A percentile compares a stretch with the other conserved stretches of the same genome.
Conservation (phyloP, 2,797 vertebrate species). For the Iguana delicatissima region DNA sequence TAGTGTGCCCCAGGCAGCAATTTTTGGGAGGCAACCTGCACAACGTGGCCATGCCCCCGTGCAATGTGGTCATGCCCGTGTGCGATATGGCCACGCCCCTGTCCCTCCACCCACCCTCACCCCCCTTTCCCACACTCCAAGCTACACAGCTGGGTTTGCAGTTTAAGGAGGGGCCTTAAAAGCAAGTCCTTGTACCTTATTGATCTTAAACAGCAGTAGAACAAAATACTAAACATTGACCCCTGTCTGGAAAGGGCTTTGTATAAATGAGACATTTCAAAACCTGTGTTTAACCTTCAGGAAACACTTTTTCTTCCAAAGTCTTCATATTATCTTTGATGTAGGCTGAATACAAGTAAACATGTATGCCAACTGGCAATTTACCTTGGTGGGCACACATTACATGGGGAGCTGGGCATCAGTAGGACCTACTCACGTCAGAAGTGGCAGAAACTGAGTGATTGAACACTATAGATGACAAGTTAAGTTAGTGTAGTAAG, state of each 20-base stretch:
- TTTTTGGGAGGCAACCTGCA: too few species aligned
- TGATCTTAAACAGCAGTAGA: background rate
- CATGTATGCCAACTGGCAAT: background rate
- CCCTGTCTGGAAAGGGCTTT: background rate
- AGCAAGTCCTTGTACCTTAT: background rate
- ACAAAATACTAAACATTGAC: background rate
- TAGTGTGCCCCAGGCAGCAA: too few species aligned
- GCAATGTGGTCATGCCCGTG: too few species aligned
- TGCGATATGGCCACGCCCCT: too few species aligned
- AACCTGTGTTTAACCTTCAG: background rate
- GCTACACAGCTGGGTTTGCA: too few species aligned
- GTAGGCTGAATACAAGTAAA: background rate
- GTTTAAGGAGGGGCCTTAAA: too few species aligned
- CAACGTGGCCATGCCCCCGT: too few species aligned
- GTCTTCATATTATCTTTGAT: background rate
- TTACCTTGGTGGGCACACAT: background rate
- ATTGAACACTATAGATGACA: background rate
- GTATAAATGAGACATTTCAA: background rate
- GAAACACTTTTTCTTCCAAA: background rate
- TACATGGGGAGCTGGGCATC: background rate
- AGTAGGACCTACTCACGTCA: background rate
- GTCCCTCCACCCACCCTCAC: too few species aligned
- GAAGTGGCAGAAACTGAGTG: too few species aligned
- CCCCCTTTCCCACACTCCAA: too few species aligned
- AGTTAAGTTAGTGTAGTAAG: background rate